These are phyloP conservation scores for Blastobasis lacticolella DNA, from an alignment of 2,888 invertebrate species.

Conservation along the genomic window DNA sequence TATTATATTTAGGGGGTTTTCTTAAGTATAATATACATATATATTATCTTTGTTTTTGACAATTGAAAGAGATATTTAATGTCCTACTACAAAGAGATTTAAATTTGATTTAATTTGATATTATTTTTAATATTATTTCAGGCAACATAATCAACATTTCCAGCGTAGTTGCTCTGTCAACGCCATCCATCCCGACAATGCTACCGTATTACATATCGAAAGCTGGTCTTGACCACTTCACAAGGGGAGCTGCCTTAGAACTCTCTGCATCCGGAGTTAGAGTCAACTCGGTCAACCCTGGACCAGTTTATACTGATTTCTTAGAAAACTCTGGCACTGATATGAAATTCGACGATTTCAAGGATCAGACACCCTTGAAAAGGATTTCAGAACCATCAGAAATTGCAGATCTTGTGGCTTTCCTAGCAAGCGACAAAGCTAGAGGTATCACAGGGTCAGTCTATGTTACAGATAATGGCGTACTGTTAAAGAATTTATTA, in stretches of 20 bases:
- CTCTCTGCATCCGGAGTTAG: constrained; percentile 72
- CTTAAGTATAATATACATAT: no score
- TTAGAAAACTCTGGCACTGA: constrained; percentile 30
- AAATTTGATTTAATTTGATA: no score
- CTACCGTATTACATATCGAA: constrained; percentile 79
- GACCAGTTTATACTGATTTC: constrained; percentile 72
- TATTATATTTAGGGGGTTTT: no score
- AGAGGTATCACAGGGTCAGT: neutral
- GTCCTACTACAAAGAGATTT: no score
- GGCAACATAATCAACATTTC: constrained; percentile 9
- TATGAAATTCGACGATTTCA: neutral
- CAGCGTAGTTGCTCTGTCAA: neutral
- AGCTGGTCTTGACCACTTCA: constrained; percentile 82
- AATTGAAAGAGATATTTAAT: no score
- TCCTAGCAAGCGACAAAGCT: neutral
- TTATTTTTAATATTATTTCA: no score
- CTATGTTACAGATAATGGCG: neutral
- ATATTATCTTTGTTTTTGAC: no score
- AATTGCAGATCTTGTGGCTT: neutral
- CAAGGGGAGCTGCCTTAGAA: constrained; percentile 79
- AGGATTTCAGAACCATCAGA: neutral
- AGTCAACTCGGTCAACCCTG: constrained; percentile 83
- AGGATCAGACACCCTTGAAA: neutral
- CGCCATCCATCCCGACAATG: neutral
- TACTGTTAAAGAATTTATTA: neutral